Evolutionary conservation across 2,113 vertebrate species (phyloP).

Genomic region (Canis aureus): DNA sequence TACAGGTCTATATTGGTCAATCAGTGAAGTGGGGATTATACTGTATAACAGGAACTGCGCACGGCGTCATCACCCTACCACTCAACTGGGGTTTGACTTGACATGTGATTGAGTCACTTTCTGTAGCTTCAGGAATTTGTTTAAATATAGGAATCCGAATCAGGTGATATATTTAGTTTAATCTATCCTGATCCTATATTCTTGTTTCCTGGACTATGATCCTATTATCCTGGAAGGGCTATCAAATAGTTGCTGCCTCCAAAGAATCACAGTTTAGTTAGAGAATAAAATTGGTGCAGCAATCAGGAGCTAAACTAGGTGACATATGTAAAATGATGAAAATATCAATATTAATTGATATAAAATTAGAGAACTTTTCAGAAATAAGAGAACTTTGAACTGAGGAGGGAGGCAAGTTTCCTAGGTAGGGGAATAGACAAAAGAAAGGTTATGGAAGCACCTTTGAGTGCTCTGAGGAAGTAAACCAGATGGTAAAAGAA

Average conservation of each 20-base stretch:
- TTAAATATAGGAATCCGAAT: neutral
- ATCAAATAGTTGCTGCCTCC: neutral
- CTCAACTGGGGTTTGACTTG: neutral
- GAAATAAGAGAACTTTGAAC: neutral
- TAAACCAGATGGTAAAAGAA: neutral
- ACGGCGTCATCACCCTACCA: neutral
- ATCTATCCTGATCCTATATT: neutral
- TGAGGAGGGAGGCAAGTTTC: neutral
- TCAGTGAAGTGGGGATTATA: fast-evolving
- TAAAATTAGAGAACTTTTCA: neutral
- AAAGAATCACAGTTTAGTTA: neutral
- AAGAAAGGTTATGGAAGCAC: neutral
- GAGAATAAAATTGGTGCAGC: neutral
- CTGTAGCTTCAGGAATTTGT: neutral
- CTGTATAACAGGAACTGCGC: neutral
- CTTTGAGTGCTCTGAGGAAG: neutral
- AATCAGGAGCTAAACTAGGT: neutral
- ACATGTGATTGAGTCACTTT: neutral
- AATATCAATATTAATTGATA: neutral
- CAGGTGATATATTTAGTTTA: neutral
- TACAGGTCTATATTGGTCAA: fast-evolving
- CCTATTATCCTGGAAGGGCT: neutral
- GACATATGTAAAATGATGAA: neutral
- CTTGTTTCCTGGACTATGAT: neutral
- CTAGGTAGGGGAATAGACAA: fast-evolving